A percentile compares a stretch with the other conserved stretches of the same genome.
phyloP scores from a whole-genome alignment of 1,140 invertebrate species.

The Samia ricini region DNA sequence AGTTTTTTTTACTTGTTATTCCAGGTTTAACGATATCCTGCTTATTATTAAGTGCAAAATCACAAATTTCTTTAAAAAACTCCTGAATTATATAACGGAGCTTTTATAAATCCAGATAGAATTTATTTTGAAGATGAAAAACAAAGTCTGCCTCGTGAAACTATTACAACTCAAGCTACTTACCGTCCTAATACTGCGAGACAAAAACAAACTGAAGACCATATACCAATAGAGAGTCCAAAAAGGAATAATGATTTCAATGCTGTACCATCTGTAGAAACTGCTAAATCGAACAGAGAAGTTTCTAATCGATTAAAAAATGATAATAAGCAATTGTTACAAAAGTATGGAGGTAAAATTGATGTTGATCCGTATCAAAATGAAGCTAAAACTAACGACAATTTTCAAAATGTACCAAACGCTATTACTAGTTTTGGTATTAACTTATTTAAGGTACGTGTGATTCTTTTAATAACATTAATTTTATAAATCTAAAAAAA shows the following conservation, averaged over 20 bases:
- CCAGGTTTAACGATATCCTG: slow-evolving; percentile 19
- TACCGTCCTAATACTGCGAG: background rate
- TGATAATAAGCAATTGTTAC: background rate
- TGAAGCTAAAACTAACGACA: background rate
- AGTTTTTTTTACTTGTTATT: background rate
- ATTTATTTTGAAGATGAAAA: slow-evolving; percentile 24
- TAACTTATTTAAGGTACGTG: slow-evolving; percentile 25
- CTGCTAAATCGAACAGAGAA: background rate
- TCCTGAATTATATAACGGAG: background rate
- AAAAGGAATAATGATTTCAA: background rate
- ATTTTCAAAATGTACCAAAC: background rate
- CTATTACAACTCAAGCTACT: background rate
- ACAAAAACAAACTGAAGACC: background rate
- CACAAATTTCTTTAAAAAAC: slow-evolving; percentile 3
- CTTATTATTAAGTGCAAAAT: slow-evolving; percentile 9
- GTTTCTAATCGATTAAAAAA: background rate
- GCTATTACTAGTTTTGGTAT: slow-evolving; percentile 18
- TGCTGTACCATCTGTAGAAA: slow-evolving; percentile 1
- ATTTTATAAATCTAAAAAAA: too few relatives aligned
- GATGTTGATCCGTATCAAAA: background rate
- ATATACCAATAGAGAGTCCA: background rate
- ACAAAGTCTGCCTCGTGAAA: background rate
- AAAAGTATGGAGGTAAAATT: background rate
- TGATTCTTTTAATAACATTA: too few relatives aligned
- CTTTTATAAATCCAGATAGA: slow-evolving; percentile 14